Conservation (phyloP, 2,888 invertebrate species). For the Leistus spinibarbis region DNA sequence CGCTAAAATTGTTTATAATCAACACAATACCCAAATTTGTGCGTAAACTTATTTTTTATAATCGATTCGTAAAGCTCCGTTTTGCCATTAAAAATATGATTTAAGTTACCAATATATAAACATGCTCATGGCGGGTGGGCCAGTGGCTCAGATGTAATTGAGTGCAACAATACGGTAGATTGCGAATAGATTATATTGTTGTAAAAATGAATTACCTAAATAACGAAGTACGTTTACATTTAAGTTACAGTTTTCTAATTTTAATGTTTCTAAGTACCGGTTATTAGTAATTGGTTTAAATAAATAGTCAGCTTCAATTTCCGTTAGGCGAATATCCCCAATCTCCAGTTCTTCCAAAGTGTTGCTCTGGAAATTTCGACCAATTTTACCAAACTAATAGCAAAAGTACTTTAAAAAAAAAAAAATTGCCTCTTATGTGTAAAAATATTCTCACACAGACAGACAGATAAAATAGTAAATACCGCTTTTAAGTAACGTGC, state of each 20-base stretch:
- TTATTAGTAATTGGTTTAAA: conserved; percentile 7
- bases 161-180: too few species aligned
- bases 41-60: too few species aligned
- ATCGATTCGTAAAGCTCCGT: neutral
- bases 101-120: too few species aligned
- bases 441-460: neutral
- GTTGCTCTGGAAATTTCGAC: conserved; percentile 11
- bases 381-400: neutral
- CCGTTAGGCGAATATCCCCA: conserved; percentile 2
- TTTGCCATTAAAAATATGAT: neutral
- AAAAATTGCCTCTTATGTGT: neutral
- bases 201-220: conserved; percentile 12
- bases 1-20: too few species aligned
- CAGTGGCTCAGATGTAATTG: too few species aligned
- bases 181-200: conserved; percentile 5
- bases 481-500: conserved; percentile 80
- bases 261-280: conserved; percentile 55
- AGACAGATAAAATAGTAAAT: conserved; percentile 40
- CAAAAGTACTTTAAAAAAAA: neutral
- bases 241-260: conserved; percentile 77
- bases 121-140: too few species aligned
- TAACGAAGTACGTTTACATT: conserved; percentile 67
- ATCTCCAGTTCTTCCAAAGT: conserved; percentile 17
- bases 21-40: too few species aligned
- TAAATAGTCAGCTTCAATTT: conserved; percentile 11